Percentiles rank a stretch among this genome's conserved stretches.
Conservation (phyloP, 92 coral and sea anemone genomes). For the Paramuricea clavata region DNA sequence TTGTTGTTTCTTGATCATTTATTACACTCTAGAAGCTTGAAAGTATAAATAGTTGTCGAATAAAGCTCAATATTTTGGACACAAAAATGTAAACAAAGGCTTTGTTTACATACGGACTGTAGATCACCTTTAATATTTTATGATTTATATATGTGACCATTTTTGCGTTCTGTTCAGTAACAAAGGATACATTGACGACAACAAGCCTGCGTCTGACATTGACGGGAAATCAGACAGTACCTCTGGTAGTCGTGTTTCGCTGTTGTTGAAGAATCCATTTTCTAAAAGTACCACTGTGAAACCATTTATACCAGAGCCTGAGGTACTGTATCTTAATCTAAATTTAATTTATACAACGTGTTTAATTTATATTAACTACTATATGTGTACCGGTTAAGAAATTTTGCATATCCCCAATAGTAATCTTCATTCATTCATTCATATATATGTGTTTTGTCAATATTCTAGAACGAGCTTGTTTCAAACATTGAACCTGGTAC, state of each 20-base stretch:
- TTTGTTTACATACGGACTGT: too few relatives aligned
- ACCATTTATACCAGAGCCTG: slow-evolving; percentile 33
- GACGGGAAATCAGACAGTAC: slow-evolving; percentile 22
- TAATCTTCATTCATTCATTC: not conserved
- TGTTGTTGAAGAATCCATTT: slow-evolving; percentile 31
- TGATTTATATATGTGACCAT: not conserved
- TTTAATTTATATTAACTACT: too few relatives aligned
- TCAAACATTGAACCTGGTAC: slow-evolving; percentile 13
- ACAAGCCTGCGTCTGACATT: slow-evolving; percentile 13
- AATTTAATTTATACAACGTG: not conserved
- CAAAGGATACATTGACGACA: slow-evolving; percentile 23
- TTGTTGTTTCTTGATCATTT: too few relatives aligned
- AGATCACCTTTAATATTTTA: not conserved
- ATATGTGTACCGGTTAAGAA: not conserved
- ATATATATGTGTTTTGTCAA: not conserved
- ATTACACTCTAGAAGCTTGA: too few relatives aligned
- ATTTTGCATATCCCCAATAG: not conserved
- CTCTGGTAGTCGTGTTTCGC: slow-evolving; percentile 33
- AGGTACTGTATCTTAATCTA: not conserved
- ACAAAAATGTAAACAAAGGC: too few relatives aligned
- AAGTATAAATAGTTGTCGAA: too few relatives aligned
- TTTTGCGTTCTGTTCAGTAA: slow-evolving; percentile 4
- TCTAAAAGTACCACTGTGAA: slow-evolving; percentile 19
- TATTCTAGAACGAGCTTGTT: slow-evolving; percentile 9
- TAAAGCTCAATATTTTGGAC: too few relatives aligned